These are phyloP conservation scores for Lithobius niger DNA, from an alignment of 1,140 invertebrate species.

Conservation along the genomic window DNA sequence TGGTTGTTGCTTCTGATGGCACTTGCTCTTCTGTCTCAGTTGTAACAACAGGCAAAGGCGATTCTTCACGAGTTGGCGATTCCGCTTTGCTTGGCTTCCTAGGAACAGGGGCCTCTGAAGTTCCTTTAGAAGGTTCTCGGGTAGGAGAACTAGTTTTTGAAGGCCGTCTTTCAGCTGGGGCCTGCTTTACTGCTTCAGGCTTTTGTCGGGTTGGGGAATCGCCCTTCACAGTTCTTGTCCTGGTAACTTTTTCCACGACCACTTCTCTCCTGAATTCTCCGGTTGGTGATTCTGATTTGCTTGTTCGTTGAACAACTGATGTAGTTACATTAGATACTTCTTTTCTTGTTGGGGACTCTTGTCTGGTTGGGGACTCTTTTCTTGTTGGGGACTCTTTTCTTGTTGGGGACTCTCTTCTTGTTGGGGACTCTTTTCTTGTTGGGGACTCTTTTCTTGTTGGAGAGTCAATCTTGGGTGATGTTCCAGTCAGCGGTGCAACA, in stretches of 20 bases:
- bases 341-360: background rate
- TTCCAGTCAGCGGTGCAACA: too few species aligned
- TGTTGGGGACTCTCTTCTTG: too few species aligned
- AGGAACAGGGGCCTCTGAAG: background rate
- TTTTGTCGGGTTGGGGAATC: background rate
- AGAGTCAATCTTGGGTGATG: too few species aligned
- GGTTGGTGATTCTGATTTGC: too few species aligned
- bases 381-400: too few species aligned
- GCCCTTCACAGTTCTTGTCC: too few species aligned
- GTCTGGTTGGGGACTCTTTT: background rate
- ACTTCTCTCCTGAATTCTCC: too few species aligned
- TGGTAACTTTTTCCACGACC: background rate
- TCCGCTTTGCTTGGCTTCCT: background rate
- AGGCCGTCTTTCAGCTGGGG: background rate
- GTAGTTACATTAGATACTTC: too few species aligned
- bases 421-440: too few species aligned
- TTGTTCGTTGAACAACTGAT: too few species aligned
- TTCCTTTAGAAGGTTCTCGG: background rate
- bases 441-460: too few species aligned
- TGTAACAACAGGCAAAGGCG: background rate
- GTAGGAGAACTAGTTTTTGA: background rate
- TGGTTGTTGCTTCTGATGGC: background rate
- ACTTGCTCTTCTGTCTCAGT: background rate
- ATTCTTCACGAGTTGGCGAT: background rate
- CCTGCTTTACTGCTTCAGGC: background rate